A percentile compares a stretch with the other conserved stretches of the same genome.
These are phyloP conservation scores for Megaleporinus macrocephalus DNA, from an alignment of 2,113 vertebrate genomes.

Conservation along the genomic window DNA sequence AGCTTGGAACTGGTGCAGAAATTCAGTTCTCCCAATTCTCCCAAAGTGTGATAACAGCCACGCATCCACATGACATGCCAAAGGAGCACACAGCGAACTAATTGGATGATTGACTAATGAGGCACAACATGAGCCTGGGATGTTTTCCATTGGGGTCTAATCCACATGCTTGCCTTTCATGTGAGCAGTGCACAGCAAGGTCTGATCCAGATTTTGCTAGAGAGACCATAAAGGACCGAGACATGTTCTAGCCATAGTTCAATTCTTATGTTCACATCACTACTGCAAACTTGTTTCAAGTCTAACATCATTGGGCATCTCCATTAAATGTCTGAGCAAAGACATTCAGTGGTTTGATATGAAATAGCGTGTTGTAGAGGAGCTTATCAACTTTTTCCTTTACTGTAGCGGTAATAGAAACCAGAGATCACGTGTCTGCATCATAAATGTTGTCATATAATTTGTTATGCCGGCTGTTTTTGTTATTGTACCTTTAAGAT, in stretches of 20 bases:
- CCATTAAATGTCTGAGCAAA: no score
- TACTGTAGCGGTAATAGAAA: no score
- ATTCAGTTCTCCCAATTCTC: conserved; percentile 36
- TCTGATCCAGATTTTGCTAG: neutral
- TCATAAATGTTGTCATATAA: no score
- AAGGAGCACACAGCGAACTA: conserved; percentile 43
- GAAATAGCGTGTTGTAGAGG: no score
- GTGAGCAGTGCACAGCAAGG: neutral
- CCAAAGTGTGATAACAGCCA: conserved; percentile 65
- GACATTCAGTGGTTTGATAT: no score
- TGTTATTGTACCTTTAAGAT: no score
- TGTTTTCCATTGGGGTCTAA: conserved; percentile 43
- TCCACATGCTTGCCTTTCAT: conserved; percentile 30
- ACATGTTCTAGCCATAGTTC: neutral
- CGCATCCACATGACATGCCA: conserved; percentile 50
- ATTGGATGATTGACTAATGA: conserved; percentile 58
- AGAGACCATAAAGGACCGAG: neutral
- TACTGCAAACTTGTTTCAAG: neutral
- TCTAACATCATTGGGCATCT: neutral
- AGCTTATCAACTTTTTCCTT: no score
- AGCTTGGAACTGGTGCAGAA: conserved; percentile 55
- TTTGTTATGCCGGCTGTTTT: no score
- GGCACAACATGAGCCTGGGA: conserved; percentile 19
- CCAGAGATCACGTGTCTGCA: no score
- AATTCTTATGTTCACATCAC: neutral